Percentiles rank a stretch among this genome's conserved stretches.
Evolutionary conservation across 2,888 invertebrate species (phyloP).

Genomic region (Athrips mouffetella): DNA sequence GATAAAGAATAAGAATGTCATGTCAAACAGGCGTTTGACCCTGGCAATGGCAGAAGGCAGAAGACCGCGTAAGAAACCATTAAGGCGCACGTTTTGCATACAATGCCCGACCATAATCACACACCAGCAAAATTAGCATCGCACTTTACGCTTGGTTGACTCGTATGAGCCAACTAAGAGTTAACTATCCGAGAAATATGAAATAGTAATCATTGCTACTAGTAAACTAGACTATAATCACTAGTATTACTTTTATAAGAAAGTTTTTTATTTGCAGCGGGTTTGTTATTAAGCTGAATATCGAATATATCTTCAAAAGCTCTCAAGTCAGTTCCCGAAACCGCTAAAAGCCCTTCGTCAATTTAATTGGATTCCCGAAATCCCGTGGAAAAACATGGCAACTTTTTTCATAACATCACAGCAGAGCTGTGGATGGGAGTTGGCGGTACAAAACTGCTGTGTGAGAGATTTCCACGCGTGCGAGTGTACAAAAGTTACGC

Average conservation of each 20-base stretch:
- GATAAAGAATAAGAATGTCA: neutral
- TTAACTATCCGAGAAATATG: constrained; percentile 2
- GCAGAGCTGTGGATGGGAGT: neutral
- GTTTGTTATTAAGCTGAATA: neutral
- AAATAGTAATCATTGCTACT: constrained; percentile 8
- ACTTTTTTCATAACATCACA: constrained; percentile 1
- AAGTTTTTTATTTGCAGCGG: neutral
- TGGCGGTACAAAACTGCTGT: neutral
- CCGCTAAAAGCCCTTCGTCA: neutral
- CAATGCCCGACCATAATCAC: constrained; percentile 11
- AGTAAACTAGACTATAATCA: neutral
- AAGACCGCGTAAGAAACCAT: constrained; percentile 4
- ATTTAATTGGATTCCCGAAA: neutral
- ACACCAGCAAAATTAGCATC: constrained; percentile 2
- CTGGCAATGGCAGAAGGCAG: constrained; percentile 11
- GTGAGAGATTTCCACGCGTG: constrained; percentile 1
- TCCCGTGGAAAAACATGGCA: neutral
- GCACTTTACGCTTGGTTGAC: constrained; percentile 11
- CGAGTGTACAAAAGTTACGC: neutral
- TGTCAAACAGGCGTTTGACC: constrained; percentile 8
- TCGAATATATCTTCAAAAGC: neutral
- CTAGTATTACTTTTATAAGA: neutral
- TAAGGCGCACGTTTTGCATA: constrained; percentile 9
- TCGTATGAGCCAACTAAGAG: constrained; percentile 7
- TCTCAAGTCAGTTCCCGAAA: neutral